Evolutionary conservation across 2,888 invertebrate species (phyloP), one percentile per base, ranked within the genome.

Genomic region (Phragmatobia fuliginosa): DNA sequence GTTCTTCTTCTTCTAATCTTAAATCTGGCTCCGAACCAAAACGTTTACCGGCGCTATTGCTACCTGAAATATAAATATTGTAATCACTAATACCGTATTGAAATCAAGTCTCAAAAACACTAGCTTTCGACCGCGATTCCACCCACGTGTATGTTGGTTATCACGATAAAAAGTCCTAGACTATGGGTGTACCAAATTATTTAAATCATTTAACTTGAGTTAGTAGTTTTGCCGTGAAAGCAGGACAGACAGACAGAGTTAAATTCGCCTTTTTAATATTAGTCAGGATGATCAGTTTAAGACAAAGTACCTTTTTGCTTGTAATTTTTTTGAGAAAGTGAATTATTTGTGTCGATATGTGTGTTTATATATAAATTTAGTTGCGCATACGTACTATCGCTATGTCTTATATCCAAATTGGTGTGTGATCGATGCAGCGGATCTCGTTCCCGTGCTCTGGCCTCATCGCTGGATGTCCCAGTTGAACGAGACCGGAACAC

Each of bases 1-100:
- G 90, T 76, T 94, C 94, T 73, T 95, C 94, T 73, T 95, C 93
- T 85, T 93, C 92, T 76, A 90, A 85, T 59, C 95, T 90, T 52
- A 97, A 91, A 89, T 98, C 97, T 28, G 97, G 97, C 86, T 97
- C 97, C 65, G 97, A 97, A 65, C 96, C 97, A 88, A 96, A 97
- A 80, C 96, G 93, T 88, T 97, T 97, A 71, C 88, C 93, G 59
- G 91, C 71, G 74, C 82, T 87, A 73, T 85, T 87, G 74, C 85
- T 90, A 77, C 86, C 94, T 94, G 88, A 3, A 91, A 58, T 11
- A 16, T 16, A 28, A 16, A 6, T 5, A 28, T 56, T 38, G 14
- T 14, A 38, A 3, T 38, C 14, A 38, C 38, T 14, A 38, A 38
- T 2, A 11, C 38, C 11, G 25, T 7, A n/a, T 28, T 28, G 0